Percentiles rank a stretch among this genome's conserved stretches.
Conservation (phyloP, 2,797 vertebrate genomes). For the Tapera naevia region DNA sequence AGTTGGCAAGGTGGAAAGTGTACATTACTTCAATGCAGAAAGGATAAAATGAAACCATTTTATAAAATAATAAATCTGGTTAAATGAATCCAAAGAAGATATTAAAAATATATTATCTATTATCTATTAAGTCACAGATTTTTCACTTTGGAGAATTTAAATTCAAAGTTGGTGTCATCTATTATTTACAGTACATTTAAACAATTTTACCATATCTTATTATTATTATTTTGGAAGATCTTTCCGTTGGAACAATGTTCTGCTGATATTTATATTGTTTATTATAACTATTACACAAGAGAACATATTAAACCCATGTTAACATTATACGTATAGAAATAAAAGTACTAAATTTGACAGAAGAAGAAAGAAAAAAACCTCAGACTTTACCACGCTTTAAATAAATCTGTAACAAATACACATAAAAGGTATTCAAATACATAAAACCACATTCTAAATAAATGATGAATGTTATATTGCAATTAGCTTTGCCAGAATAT, state of each 20-base stretch:
- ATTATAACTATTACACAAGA: neutral
- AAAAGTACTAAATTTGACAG: neutral
- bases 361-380: neutral
- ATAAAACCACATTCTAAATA: neutral
- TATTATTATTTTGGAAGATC: neutral
- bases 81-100: neutral
- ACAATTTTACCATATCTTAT: neutral
- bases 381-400: neutral
- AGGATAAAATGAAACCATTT: neutral
- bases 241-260: neutral
- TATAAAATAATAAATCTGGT: neutral
- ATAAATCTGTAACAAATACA: neutral
- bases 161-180: neutral
- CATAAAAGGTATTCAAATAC: neutral
- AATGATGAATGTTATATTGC: neutral
- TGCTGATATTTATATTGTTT: neutral
- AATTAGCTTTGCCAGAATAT: constrained; percentile 3
- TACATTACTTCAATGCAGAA: neutral
- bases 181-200: neutral
- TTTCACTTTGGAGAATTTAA: neutral
- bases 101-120: neutral
- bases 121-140: neutral
- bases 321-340: neutral
- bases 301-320: neutral
- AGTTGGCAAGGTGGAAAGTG: neutral